A percentile compares a stretch with the other conserved stretches of the same genome.
Evolutionary conservation across 1,140 invertebrate genomes (phyloP).

Genomic region (Lasioglossum albipes): DNA sequence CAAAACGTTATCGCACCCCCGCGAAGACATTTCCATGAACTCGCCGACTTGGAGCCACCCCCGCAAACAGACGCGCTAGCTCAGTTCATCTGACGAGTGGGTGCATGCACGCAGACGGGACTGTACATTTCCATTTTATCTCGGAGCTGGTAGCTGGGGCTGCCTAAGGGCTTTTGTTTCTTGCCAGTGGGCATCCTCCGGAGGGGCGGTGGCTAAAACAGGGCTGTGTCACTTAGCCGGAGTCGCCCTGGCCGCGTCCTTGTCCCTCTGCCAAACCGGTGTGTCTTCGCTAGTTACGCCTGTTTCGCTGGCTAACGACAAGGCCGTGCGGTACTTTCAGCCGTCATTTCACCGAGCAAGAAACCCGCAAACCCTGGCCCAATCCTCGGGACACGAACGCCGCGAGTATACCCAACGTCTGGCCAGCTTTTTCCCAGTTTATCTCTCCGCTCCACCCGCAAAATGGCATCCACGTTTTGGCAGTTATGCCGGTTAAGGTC

Average conservation of each 20-base stretch:
- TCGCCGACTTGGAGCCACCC: too few species aligned
- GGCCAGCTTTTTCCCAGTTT: slow-evolving; percentile 20
- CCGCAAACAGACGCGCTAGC: too few species aligned
- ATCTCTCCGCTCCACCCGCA: slow-evolving; percentile 12
- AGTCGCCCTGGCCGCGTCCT: neutral
- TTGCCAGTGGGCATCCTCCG: slow-evolving; percentile 56
- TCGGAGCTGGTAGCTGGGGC: slow-evolving; percentile 39
- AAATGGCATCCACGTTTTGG: slow-evolving; percentile 43
- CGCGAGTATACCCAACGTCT: neutral
- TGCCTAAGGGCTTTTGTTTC: slow-evolving; percentile 65
- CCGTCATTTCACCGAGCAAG: slow-evolving; percentile 15
- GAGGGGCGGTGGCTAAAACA: slow-evolving; percentile 34
- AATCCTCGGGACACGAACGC: too few species aligned
- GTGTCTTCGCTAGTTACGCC: slow-evolving; percentile 40
- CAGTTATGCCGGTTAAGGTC: slow-evolving; percentile 31
- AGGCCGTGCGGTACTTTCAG: slow-evolving; percentile 20
- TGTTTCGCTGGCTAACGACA: slow-evolving; percentile 46
- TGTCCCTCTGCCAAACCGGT: too few species aligned
- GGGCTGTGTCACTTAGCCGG: slow-evolving; percentile 50
- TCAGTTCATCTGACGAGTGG: neutral
- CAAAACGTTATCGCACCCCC: too few species aligned
- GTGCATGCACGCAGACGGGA: neutral
- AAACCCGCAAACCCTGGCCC: neutral
- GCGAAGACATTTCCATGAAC: too few species aligned
- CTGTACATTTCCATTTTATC: slow-evolving; percentile 68